Conservation (phyloP, 2,113 vertebrate species). For the Mirounga angustirostris region DNA sequence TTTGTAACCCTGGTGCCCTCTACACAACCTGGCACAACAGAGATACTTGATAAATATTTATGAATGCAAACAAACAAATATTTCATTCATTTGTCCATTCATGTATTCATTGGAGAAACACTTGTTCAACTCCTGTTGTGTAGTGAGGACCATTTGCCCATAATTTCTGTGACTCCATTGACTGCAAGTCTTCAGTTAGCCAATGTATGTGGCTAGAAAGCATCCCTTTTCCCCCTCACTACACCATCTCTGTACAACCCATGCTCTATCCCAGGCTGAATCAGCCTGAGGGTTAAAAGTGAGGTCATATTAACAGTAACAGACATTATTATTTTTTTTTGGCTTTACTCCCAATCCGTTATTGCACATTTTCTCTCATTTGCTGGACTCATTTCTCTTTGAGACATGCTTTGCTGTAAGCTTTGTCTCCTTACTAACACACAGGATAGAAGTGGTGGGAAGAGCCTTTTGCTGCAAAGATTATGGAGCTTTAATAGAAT, state of each 20-base stretch:
- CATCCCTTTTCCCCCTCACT: not conserved
- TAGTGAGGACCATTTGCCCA: not conserved
- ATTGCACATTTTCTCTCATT: slow-evolving; percentile 8
- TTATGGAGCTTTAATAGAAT: slow-evolving; percentile 14
- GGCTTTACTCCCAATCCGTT: not conserved
- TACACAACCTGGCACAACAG: not conserved
- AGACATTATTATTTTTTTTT: not conserved
- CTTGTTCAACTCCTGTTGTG: not conserved
- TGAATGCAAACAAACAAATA: not conserved
- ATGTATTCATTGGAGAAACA: not conserved
- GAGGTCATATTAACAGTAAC: slow-evolving; percentile 22
- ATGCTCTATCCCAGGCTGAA: not conserved
- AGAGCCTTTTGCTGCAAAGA: not conserved
- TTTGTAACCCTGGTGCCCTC: not conserved
- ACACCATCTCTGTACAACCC: not conserved
- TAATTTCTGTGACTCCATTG: not conserved
- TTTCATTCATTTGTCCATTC: not conserved
- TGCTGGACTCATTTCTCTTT: slow-evolving; percentile 20
- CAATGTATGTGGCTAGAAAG: not conserved
- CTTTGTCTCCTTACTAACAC: slow-evolving; percentile 15
- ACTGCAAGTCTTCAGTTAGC: not conserved
- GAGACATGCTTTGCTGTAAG: not conserved
- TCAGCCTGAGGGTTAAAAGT: slow-evolving; percentile 1
- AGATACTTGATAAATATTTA: not conserved
- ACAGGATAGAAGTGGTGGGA: not conserved